These are phyloP conservation scores for Mormyrus iriodes DNA, from an alignment of 2,113 vertebrate genomes.

Conservation along the genomic window DNA sequence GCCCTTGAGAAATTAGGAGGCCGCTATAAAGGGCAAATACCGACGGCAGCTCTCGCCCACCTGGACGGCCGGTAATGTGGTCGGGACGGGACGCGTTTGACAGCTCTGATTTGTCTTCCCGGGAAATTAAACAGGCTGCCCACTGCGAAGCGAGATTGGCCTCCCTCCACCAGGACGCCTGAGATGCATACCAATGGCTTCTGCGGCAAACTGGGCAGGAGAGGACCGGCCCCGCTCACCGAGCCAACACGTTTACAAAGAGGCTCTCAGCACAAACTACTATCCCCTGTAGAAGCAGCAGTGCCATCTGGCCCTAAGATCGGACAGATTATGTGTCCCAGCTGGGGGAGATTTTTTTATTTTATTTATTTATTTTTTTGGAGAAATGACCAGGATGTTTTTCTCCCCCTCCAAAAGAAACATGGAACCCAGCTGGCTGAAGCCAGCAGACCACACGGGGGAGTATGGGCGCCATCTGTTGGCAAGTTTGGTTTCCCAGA, in stretches of 20 bases:
- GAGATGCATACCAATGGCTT: constrained; percentile 25
- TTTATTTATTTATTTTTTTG: background rate
- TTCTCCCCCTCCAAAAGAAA: background rate
- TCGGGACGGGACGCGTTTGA: constrained; percentile 28
- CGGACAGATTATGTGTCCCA: background rate
- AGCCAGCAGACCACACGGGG: background rate
- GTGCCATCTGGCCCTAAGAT: background rate
- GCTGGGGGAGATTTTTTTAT: background rate
- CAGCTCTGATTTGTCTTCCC: constrained; percentile 17
- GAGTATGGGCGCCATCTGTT: constrained; percentile 18
- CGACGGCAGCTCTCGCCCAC: background rate
- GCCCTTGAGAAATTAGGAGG: background rate
- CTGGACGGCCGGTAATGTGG: constrained; percentile 36
- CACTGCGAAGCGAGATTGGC: constrained; percentile 38
- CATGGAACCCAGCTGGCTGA: constrained; percentile 10
- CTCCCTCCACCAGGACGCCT: constrained; percentile 21
- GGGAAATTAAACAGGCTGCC: constrained; percentile 22
- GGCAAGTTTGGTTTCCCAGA: background rate
- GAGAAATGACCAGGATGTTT: background rate
- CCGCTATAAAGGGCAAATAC: background rate
- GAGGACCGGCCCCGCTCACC: constrained; percentile 15
- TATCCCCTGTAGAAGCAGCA: background rate
- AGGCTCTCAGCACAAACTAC: background rate
- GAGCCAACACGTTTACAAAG: background rate
- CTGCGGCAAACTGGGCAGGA: constrained; percentile 26